phyloP scores from a whole-genome alignment of 1,140 invertebrate species.

The Eciton burchellii region DNA sequence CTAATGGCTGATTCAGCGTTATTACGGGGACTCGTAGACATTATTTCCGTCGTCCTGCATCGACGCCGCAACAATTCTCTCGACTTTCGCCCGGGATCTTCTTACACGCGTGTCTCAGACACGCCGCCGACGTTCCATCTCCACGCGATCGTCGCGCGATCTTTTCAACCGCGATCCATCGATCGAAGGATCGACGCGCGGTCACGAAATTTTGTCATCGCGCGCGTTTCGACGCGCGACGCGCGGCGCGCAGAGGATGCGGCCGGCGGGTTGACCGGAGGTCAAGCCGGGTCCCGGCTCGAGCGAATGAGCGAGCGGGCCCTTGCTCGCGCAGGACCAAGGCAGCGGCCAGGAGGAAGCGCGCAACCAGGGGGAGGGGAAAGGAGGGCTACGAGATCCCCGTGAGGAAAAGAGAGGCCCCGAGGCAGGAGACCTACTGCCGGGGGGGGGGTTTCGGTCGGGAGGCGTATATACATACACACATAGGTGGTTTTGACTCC shows the following conservation, averaged over 20 bases:
- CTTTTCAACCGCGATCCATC: too few relatives aligned
- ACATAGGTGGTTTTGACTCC: slow-evolving; percentile 79
- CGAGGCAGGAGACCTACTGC: slow-evolving; percentile 78
- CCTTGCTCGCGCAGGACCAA: slow-evolving; percentile 14
- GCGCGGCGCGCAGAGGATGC: slow-evolving; percentile 53
- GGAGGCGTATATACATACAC: too few relatives aligned
- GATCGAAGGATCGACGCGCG: slow-evolving; percentile 3
- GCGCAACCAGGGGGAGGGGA: slow-evolving; percentile 3
- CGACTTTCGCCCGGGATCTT: background rate
- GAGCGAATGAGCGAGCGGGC: background rate
- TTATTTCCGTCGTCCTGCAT: too few relatives aligned
- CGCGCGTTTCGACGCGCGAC: too few relatives aligned
- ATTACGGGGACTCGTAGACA: background rate
- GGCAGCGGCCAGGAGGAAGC: background rate
- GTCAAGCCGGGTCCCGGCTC: slow-evolving; percentile 37
- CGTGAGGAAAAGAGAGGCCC: slow-evolving; percentile 62
- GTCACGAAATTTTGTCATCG: slow-evolving; percentile 57
- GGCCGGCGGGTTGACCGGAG: slow-evolving; percentile 43
- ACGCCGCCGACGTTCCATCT: too few relatives aligned
- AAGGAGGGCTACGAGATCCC: slow-evolving; percentile 20
- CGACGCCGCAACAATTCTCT: background rate
- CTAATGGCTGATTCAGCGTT: background rate
- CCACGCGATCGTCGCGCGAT: too few relatives aligned
- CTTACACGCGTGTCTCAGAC: too few relatives aligned
- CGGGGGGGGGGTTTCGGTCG: slow-evolving; percentile 74